These are phyloP conservation scores for Hippocampus barbouri DNA, from an alignment of 2,113 vertebrate species.

Conservation along the genomic window DNA sequence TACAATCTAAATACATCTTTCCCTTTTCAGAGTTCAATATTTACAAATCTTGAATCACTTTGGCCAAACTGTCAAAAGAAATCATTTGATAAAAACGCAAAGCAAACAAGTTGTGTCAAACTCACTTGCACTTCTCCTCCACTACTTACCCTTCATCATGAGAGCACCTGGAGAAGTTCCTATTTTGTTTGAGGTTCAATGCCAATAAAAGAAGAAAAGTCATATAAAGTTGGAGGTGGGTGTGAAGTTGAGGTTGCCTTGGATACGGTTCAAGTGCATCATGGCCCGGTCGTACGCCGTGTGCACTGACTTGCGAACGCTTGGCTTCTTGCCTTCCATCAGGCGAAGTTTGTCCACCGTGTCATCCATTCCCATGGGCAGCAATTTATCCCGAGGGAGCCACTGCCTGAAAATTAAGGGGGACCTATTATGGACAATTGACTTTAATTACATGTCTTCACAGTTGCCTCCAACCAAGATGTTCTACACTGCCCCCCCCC, in stretches of 20 bases:
- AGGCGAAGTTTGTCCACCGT: slow-evolving; percentile 93
- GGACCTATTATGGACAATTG: background rate
- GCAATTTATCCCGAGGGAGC: slow-evolving; percentile 89
- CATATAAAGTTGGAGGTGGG: slow-evolving; percentile 82
- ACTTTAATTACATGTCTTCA: background rate
- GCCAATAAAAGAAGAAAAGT: slow-evolving; percentile 36
- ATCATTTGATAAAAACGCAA: slow-evolving; percentile 34
- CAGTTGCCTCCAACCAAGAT: no score
- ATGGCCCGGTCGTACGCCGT: slow-evolving; percentile 93
- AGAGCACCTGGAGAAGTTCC: slow-evolving; percentile 28
- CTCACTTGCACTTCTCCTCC: slow-evolving; percentile 5
- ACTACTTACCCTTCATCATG: background rate
- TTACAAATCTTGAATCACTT: slow-evolving; percentile 55
- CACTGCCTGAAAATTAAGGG: slow-evolving; percentile 81
- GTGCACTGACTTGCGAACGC: slow-evolving; percentile 95
- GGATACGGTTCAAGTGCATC: slow-evolving; percentile 87
- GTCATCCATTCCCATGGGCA: slow-evolving; percentile 87
- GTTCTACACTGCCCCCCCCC: no score
- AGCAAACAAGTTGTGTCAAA: slow-evolving; percentile 61
- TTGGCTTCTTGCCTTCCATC: slow-evolving; percentile 94
- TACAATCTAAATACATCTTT: slow-evolving; percentile 59
- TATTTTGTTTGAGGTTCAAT: slow-evolving; percentile 19
- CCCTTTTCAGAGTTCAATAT: slow-evolving; percentile 50
- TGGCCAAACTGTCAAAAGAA: slow-evolving; percentile 56
- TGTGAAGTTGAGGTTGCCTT: slow-evolving; percentile 83